phyloP scores from a whole-genome alignment of 2,113 vertebrate genomes.

The Xiphophorus hellerii region DNA sequence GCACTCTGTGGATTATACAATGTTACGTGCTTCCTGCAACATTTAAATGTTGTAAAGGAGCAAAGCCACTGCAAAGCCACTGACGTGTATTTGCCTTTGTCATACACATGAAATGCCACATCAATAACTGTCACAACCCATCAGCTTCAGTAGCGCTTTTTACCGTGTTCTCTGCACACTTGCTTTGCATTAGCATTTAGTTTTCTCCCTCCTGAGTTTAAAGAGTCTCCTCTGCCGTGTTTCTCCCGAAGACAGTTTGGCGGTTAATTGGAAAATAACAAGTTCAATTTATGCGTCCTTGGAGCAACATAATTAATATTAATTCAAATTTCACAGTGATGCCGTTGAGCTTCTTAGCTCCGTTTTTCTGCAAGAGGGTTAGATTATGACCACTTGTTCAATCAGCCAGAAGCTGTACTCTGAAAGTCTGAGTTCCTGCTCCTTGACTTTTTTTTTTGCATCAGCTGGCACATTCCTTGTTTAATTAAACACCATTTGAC shows the following conservation, averaged over 20 bases:
- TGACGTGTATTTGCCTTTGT: constrained; percentile 20
- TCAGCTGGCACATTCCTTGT: no score
- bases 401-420: constrained; percentile 56
- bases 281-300: constrained; percentile 71
- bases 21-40: constrained; percentile 16
- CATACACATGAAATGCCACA: constrained; percentile 55
- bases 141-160: constrained; percentile 58
- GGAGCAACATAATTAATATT: constrained; percentile 75
- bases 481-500: constrained; percentile 28
- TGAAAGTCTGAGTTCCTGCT: constrained; percentile 46
- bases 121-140: constrained; percentile 67
- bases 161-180: constrained; percentile 50
- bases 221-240: constrained; percentile 32
- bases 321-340: constrained; percentile 75
- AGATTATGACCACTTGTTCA: constrained; percentile 67
- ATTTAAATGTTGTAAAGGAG: constrained; percentile 11
- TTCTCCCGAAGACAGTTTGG: constrained; percentile 51
- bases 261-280: constrained; percentile 73
- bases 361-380: constrained; percentile 55
- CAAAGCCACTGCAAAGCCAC: constrained; percentile 7
- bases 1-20: constrained; percentile 4
- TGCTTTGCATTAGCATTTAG: constrained; percentile 61
- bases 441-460: constrained; percentile 59
- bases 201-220: constrained; percentile 37
- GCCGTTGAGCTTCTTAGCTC: constrained; percentile 52